Conservation (phyloP, 2,888 invertebrate species). For the Argyresthia albistria region DNA sequence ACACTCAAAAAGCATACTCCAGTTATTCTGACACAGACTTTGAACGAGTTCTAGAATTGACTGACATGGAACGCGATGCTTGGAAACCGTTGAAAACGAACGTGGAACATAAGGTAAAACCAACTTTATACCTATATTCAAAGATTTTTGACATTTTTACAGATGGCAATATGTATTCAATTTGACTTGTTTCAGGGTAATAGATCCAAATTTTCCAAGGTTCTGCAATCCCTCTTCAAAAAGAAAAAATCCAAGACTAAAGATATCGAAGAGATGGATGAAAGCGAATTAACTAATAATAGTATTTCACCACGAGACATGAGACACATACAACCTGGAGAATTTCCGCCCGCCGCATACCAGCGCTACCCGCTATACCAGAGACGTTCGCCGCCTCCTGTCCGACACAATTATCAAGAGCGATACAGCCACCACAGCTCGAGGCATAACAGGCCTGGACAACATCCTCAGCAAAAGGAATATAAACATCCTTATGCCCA, state of each 20-base stretch:
- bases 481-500: background rate
- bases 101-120: background rate
- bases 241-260: background rate
- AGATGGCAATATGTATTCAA: background rate
- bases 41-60: constrained; percentile 28
- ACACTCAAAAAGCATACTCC: constrained; percentile 20
- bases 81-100: background rate
- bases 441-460: background rate
- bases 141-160: background rate
- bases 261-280: background rate
- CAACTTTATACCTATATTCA: too few species aligned
- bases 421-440: background rate
- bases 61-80: background rate
- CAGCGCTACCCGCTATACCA: background rate
- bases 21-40: constrained; percentile 49
- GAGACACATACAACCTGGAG: too few species aligned
- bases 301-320: too few species aligned
- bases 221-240: background rate
- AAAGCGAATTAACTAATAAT: too few species aligned
- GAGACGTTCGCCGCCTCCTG: background rate
- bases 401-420: background rate
- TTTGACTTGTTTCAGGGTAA: background rate
- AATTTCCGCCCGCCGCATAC: too few species aligned
- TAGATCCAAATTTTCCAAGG: background rate
- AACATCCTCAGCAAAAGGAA: background rate